Conservation (phyloP, 2,888 invertebrate species). For the Malacosoma neustria region DNA sequence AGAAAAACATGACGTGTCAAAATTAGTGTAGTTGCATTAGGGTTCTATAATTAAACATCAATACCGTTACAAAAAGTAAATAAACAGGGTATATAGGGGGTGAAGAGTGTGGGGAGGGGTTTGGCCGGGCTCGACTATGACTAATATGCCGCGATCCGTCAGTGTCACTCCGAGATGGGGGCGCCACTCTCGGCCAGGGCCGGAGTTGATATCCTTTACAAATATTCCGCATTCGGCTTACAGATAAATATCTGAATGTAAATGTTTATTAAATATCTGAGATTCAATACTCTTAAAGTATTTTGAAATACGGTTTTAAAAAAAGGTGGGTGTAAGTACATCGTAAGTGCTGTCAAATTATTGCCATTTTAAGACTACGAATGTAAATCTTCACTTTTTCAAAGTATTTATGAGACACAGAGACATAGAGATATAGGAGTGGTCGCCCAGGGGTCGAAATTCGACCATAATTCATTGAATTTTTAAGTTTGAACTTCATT, state of each 20-base stretch:
- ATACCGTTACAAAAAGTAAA: slow-evolving; percentile 75
- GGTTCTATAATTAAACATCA: slow-evolving; percentile 74
- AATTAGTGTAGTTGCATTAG: slow-evolving; percentile 58
- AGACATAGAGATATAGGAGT: too few species aligned
- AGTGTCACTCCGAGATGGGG: slow-evolving; percentile 75
- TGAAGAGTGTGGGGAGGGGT: slow-evolving; percentile 59
- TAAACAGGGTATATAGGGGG: slow-evolving; percentile 67
- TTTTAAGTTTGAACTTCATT: too few species aligned
- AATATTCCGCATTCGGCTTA: slow-evolving; percentile 54
- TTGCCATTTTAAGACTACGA: too few species aligned
- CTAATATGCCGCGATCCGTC: slow-evolving; percentile 81
- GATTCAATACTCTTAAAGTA: background rate
- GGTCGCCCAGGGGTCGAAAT: too few species aligned
- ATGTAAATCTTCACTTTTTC: too few species aligned
- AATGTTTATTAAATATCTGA: slow-evolving; percentile 16
- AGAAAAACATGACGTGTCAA: slow-evolving; percentile 56
- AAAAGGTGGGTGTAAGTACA: too few species aligned
- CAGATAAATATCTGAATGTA: slow-evolving; percentile 64
- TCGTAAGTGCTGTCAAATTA: too few species aligned
- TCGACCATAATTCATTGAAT: too few species aligned
- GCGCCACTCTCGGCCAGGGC: slow-evolving; percentile 58
- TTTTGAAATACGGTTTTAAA: too few species aligned
- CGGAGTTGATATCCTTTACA: slow-evolving; percentile 60
- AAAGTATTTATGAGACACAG: too few species aligned
- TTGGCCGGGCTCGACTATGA: slow-evolving; percentile 73